phyloP scores from a whole-genome alignment of 2,113 vertebrate genomes.

The Esox niger region DNA sequence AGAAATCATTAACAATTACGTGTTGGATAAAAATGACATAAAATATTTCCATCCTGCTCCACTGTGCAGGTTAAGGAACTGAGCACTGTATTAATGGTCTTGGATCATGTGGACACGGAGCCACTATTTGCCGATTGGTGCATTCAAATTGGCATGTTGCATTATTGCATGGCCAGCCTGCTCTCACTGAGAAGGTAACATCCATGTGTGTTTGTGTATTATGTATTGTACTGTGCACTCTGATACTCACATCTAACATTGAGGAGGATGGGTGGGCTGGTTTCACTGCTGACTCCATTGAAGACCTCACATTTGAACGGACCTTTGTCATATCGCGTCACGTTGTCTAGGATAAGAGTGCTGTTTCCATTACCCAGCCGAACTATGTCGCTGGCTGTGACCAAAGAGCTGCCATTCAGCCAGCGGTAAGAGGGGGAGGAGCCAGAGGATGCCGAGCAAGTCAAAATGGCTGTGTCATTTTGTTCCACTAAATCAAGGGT shows the following conservation, averaged over 20 bases:
- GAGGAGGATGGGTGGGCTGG: conserved; percentile 40
- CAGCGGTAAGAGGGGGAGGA: conserved; percentile 49
- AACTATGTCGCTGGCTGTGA: conserved; percentile 12
- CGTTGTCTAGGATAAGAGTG: conserved; percentile 44
- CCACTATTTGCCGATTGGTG: too few species aligned
- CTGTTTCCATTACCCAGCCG: conserved; percentile 33
- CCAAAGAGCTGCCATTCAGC: conserved; percentile 41
- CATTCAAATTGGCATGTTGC: too few species aligned
- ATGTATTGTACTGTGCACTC: background rate
- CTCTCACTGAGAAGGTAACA: too few species aligned
- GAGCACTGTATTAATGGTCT: too few species aligned
- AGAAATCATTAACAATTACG: background rate
- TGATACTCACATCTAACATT: conserved; percentile 68
- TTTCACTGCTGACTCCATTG: conserved; percentile 53
- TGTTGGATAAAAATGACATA: background rate
- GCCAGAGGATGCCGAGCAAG: conserved; percentile 52
- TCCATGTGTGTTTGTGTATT: background rate
- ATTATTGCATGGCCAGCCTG: too few species aligned
- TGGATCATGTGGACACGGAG: too few species aligned
- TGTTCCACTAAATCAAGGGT: conserved; percentile 59
- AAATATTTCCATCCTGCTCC: background rate
- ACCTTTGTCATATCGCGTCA: conserved; percentile 57
- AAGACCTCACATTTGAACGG: conserved; percentile 54
- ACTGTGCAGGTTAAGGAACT: too few species aligned
- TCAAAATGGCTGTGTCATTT: conserved; percentile 60